Evolutionary conservation across 1,140 invertebrate genomes (phyloP).

Genomic region (Bombus cullumanus): DNA sequence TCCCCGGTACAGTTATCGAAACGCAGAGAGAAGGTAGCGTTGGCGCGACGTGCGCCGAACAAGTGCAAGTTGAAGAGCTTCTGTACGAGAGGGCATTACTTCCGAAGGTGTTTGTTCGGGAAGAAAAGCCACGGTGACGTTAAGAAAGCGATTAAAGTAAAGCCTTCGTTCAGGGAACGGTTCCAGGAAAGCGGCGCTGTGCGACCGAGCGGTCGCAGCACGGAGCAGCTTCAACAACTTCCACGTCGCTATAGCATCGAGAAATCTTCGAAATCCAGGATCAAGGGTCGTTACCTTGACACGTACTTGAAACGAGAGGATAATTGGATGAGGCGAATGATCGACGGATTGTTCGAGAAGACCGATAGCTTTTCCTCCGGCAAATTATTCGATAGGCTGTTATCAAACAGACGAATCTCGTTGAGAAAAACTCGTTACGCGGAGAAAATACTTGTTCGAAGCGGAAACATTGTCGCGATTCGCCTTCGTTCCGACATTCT

Average conservation of each 20-base stretch:
- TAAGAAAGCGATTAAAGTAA: conserved; percentile 21
- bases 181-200: not conserved
- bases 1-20: not conserved
- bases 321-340: conserved; percentile 30
- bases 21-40: not conserved
- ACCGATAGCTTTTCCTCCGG: not conserved
- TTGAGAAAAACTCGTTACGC: conserved; percentile 37
- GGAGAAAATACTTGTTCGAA: conserved; percentile 40
- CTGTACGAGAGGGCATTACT: conserved; percentile 25
- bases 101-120: conserved; percentile 19
- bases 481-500: conserved; percentile 13
- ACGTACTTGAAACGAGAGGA: conserved; percentile 49
- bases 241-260: conserved; percentile 16
- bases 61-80: conserved; percentile 29
- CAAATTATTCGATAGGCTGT: not conserved
- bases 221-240: not conserved
- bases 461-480: conserved; percentile 1
- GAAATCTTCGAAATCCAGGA: conserved; percentile 15
- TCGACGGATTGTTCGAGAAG: conserved; percentile 27
- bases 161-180: not conserved
- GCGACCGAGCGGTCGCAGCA: not conserved
- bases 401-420: not conserved
- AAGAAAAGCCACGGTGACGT: conserved; percentile 17
- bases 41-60: not conserved
- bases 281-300: conserved; percentile 32